Evolutionary conservation across 2,113 vertebrate genomes (phyloP).

Genomic region (Onychostoma macrolepis): DNA sequence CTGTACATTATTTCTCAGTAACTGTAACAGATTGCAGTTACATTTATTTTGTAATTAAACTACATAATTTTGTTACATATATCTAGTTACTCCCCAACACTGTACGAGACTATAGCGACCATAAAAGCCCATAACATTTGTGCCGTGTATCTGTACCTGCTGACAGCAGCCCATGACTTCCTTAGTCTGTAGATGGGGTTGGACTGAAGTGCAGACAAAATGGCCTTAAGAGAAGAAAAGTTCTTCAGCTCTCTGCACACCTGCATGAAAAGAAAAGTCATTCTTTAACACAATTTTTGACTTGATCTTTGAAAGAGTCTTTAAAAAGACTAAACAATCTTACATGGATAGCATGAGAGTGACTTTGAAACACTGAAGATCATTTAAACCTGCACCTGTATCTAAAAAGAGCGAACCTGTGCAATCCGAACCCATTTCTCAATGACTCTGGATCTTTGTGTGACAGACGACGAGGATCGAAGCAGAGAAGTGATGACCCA

Average conservation of each 20-base stretch:
- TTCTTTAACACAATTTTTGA: neutral
- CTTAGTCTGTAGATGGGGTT: constrained; percentile 87
- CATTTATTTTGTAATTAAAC: too few species aligned
- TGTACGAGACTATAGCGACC: neutral
- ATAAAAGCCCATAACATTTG: neutral
- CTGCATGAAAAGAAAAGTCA: constrained; percentile 62
- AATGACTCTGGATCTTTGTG: constrained; percentile 79
- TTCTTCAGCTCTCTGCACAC: constrained; percentile 83
- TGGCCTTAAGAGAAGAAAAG: constrained; percentile 86
- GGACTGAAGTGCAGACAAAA: constrained; percentile 89
- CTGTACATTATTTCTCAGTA: too few species aligned
- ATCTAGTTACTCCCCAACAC: too few species aligned
- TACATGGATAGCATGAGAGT: neutral
- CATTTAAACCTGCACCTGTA: neutral
- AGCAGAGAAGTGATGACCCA: constrained; percentile 84
- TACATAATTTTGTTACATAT: too few species aligned
- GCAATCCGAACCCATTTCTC: constrained; percentile 89
- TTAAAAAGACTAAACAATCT: neutral
- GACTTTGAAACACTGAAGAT: neutral
- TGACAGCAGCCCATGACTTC: constrained; percentile 83
- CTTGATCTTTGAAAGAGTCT: neutral
- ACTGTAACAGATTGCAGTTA: too few species aligned
- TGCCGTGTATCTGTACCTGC: constrained; percentile 70
- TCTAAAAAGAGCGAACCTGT: constrained; percentile 71
- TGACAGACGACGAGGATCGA: constrained; percentile 48